These are phyloP conservation scores for Boleophthalmus pectinirostris DNA, from an alignment of 2,113 vertebrate genomes.

Conservation along the genomic window DNA sequence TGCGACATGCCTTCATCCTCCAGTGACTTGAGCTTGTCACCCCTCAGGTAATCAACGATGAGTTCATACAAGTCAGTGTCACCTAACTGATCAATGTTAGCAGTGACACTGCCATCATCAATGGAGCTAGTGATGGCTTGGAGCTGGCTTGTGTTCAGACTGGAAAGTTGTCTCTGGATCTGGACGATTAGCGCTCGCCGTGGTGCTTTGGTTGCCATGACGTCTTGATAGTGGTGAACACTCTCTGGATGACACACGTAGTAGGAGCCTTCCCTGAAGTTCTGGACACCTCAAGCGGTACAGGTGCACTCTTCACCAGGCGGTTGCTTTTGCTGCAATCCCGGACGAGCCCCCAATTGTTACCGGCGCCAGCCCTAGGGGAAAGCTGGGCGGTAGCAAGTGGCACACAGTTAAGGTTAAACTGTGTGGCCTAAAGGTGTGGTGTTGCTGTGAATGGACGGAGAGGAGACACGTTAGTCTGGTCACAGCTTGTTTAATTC, in stretches of 20 bases:
- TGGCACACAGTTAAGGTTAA: background rate
- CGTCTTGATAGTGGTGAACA: background rate
- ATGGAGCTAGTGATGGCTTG: background rate
- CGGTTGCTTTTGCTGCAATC: background rate
- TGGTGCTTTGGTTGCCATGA: background rate
- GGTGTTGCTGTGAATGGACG: too few species aligned
- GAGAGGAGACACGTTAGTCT: too few species aligned
- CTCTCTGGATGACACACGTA: slow-evolving; percentile 3
- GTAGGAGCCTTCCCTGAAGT: background rate
- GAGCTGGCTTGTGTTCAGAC: background rate
- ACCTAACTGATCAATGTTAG: background rate
- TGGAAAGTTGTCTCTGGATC: background rate
- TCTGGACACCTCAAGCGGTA: background rate
- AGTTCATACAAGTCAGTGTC: background rate
- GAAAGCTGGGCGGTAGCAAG: background rate
- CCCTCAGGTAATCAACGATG: background rate
- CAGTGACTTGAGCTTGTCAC: background rate
- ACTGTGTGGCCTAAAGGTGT: too few species aligned
- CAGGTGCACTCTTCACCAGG: slow-evolving; percentile 1
- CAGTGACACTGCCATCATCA: background rate
- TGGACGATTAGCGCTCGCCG: background rate
- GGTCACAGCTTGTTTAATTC: too few species aligned
- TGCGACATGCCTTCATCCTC: background rate
- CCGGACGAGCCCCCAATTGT: slow-evolving; percentile 3
- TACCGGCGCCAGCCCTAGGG: background rate